Evolutionary conservation across 1,140 invertebrate genomes (phyloP), one percentile per base, ranked within the genome.

Genomic region (Caenorhabditis remanei): DNA sequence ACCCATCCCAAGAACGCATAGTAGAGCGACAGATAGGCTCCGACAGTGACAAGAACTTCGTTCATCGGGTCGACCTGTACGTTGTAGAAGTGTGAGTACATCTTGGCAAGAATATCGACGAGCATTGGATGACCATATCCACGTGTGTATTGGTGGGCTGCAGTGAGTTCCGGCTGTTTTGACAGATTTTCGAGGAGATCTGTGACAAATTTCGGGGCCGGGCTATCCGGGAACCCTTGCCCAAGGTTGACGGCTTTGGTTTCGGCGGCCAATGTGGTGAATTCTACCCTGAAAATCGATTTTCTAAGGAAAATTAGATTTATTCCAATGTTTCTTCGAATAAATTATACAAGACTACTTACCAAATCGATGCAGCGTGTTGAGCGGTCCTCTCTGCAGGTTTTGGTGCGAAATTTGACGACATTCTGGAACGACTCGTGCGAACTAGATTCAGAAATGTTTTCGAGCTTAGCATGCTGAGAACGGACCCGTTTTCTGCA

Each of bases 171-270:
- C 79, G 91, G 91, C 71, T 95, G 94, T 7, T 93, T 93, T 0
- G 95, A 93, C 63, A 95, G 95, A 55, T 96, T 94, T 2, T 94
- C 94, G 58, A 99, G 93, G 19, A 96, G 95, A 90, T 97, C 94
- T 0, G 95, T 95, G 0, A 99, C 95, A 94, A 96, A 95, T 56
- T 95, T 94, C 0, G 97, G 97, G 21, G 96, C 95, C 90, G 95
- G 94, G 94, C 96, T 98, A 93, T 99, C 97, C 0, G 98, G 97
- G 93, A 99, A 99, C 4, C 98, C 98, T 95, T 99, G 97, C 0
- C 98, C 98, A 53, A 99, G 94, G 94, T 99, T 99, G 14, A 98
- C 92, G 1, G 97, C 96, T 90, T 98, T 97, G 90, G 96, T 95
- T 90, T 98, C 95, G 65, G 95, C 92, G 40, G 96, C 96, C 63